phyloP scores from a whole-genome alignment of 1,140 invertebrate species.

The Drosophila kanapiae region DNA sequence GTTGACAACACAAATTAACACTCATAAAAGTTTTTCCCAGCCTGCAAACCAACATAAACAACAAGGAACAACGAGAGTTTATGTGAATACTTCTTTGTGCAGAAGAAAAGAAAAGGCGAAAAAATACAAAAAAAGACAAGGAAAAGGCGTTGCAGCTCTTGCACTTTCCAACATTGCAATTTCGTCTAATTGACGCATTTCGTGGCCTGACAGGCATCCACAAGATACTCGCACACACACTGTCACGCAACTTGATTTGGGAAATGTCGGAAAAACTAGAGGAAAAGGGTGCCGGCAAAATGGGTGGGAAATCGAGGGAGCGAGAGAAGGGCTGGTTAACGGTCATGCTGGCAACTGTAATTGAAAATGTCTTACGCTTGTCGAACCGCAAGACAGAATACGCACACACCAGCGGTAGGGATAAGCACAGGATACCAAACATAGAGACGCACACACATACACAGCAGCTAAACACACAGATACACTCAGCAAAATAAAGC shows the following conservation, averaged over 20 bases:
- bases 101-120: conserved; percentile 10
- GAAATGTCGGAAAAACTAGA: conserved; percentile 29
- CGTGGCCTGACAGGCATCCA: conserved; percentile 72
- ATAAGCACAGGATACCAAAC: conserved; percentile 30
- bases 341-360: conserved; percentile 73
- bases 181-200: conserved; percentile 82
- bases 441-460: background rate
- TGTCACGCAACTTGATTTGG: conserved; percentile 67
- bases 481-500: conserved; percentile 13
- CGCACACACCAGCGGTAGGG: conserved; percentile 25
- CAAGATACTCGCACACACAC: conserved; percentile 34
- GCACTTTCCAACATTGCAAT: conserved; percentile 72
- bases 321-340: conserved; percentile 53
- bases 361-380: conserved; percentile 84
- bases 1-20: conserved; percentile 82
- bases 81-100: conserved; percentile 68
- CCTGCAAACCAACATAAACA: conserved; percentile 56
- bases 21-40: conserved; percentile 76
- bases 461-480: conserved; percentile 23
- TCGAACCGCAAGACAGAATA: conserved; percentile 76
- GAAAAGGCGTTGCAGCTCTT: conserved; percentile 35
- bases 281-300: conserved; percentile 14
- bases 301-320: conserved; percentile 5
- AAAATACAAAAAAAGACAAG: conserved; percentile 15
- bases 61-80: conserved; percentile 64